A percentile compares a stretch with the other conserved stretches of the same genome.
These are phyloP conservation scores for Tringa solitaria DNA, from an alignment of 2,113 vertebrate genomes.

Conservation along the genomic window DNA sequence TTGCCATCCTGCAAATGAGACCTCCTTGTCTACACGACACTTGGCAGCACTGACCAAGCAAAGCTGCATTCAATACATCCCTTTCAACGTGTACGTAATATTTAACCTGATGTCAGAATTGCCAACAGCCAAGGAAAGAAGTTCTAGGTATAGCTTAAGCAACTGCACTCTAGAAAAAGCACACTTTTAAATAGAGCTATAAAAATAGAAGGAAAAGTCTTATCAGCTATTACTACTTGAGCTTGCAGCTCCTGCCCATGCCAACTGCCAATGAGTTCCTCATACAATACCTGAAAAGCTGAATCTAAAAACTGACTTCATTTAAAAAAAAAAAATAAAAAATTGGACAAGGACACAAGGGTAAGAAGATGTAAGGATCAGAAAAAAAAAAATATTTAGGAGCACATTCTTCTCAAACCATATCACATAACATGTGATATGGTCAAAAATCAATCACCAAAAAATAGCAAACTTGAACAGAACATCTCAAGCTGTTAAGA, in stretches of 20 bases:
- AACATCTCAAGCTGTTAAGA: neutral
- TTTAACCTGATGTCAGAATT: neutral
- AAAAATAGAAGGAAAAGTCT: slow-evolving; percentile 56
- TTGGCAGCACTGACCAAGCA: neutral
- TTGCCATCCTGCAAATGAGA: neutral
- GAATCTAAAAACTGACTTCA: neutral
- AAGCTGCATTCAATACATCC: fast-evolving
- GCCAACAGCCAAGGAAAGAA: neutral
- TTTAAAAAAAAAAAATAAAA: too few relatives aligned
- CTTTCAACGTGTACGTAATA: neutral
- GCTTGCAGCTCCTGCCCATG: neutral
- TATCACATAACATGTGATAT: neutral
- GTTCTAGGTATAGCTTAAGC: neutral
- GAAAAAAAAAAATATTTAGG: neutral
- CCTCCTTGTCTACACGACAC: neutral
- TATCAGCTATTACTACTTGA: slow-evolving; percentile 20
- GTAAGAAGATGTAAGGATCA: neutral
- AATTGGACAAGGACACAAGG: neutral
- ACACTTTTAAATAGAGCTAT: neutral
- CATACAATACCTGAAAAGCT: neutral
- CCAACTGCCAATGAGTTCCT: neutral
- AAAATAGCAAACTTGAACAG: neutral
- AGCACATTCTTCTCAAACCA: neutral
- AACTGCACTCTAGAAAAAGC: neutral
- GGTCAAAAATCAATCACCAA: neutral